Evolutionary conservation across 1,140 invertebrate genomes (phyloP).

Genomic region (Doryteuthis pealeii): DNA sequence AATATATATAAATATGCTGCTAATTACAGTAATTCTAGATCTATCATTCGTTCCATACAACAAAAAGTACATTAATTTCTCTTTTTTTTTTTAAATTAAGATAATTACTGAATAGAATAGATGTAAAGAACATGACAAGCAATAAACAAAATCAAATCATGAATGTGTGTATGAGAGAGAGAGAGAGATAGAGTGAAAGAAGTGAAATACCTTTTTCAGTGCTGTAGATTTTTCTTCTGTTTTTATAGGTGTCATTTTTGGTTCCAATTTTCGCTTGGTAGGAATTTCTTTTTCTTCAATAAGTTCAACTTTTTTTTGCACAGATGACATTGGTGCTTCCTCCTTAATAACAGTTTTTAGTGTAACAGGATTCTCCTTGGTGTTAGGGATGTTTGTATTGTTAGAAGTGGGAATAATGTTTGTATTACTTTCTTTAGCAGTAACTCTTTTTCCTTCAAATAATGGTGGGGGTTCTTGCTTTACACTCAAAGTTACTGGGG

Average conservation of each 20-base stretch:
- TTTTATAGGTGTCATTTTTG: background rate
- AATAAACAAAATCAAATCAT: too few species aligned
- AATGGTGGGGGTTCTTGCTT: slow-evolving; percentile 17
- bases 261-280: background rate
- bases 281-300: background rate
- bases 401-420: background rate
- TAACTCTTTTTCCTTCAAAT: slow-evolving; percentile 34
- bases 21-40: too few species aligned
- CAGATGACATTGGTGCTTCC: background rate
- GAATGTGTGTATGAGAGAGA: too few species aligned
- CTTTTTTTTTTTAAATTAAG: too few species aligned
- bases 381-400: background rate
- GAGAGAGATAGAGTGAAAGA: too few species aligned
- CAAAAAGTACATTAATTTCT: too few species aligned
- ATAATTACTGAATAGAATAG: too few species aligned
- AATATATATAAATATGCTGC: too few species aligned
- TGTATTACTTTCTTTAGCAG: slow-evolving; percentile 25
- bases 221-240: background rate
- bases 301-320: background rate
- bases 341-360: background rate
- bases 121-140: too few species aligned
- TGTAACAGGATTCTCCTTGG: background rate
- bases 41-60: too few species aligned
- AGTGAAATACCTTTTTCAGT: background rate
- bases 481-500: background rate